Evolutionary conservation across 2,888 invertebrate species (phyloP).

Genomic region (Arge pagana): DNA sequence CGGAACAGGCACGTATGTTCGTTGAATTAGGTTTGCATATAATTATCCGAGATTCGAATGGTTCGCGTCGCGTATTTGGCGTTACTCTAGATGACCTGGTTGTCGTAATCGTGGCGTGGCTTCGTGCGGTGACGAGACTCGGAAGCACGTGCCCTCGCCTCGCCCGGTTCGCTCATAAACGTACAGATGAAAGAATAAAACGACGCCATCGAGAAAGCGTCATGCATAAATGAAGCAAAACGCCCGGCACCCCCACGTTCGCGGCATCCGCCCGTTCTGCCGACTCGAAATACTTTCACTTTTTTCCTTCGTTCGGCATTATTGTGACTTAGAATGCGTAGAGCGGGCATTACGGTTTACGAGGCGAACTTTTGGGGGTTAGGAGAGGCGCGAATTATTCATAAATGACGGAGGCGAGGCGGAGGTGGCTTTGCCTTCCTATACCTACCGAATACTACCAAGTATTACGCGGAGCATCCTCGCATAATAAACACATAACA

Average conservation of each 20-base stretch:
- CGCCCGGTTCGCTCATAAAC: slow-evolving; percentile 13
- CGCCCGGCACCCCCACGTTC: slow-evolving; percentile 10
- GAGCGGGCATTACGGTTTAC: slow-evolving; percentile 27
- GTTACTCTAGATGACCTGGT: slow-evolving; percentile 11
- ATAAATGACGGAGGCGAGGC: slow-evolving; percentile 44
- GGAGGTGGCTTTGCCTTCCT: slow-evolving; percentile 28
- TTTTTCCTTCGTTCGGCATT: slow-evolving; percentile 24
- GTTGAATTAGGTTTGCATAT: no score
- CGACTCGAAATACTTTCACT: slow-evolving; percentile 20
- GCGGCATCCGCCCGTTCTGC: slow-evolving; percentile 5
- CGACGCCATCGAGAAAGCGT: slow-evolving; percentile 22
- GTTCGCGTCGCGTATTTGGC: no score
- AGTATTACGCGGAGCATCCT: slow-evolving; percentile 47
- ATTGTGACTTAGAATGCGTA: slow-evolving; percentile 25
- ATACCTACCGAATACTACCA: slow-evolving; percentile 48
- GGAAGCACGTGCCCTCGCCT: slow-evolving; percentile 11
- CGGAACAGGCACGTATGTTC: no score
- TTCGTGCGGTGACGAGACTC: slow-evolving; percentile 4
- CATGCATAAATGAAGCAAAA: slow-evolving; percentile 24
- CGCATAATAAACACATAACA: slow-evolving; percentile 58
- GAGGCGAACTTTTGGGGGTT: slow-evolving; percentile 25
- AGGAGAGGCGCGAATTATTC: slow-evolving; percentile 52
- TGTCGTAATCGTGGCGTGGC: no score
- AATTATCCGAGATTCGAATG: no score
- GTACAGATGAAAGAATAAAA: slow-evolving; percentile 23